Evolutionary conservation across 2,888 invertebrate genomes (phyloP).

Genomic region (Dryomyza anilis): DNA sequence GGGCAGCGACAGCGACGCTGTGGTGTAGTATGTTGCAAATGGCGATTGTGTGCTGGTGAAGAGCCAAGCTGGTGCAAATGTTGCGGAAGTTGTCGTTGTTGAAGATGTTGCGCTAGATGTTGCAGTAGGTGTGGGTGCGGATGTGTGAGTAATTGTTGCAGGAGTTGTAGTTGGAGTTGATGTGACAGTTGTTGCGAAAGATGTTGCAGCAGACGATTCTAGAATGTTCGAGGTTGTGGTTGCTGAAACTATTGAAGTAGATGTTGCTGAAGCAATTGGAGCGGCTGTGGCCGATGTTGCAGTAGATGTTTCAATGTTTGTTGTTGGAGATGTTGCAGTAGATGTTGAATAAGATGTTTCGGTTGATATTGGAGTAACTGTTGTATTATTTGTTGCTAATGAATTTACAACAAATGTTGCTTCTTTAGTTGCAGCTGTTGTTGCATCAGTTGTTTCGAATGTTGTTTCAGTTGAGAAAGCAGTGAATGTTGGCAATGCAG

Average conservation of each 20-base stretch:
- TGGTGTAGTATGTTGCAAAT: no score
- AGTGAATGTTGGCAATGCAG: not conserved
- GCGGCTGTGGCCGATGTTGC: slow-evolving; percentile 1
- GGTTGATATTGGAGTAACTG: not conserved
- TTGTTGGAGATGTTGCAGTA: not conserved
- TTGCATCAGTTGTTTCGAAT: not conserved
- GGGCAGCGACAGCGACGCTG: no score
- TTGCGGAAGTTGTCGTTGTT: not conserved
- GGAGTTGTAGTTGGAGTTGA: not conserved
- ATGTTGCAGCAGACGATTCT: not conserved
- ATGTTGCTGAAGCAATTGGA: slow-evolving; percentile 16
- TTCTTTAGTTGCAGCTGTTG: not conserved
- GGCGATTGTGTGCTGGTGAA: no score
- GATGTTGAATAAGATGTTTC: not conserved
- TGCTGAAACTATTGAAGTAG: not conserved
- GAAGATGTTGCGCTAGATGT: not conserved
- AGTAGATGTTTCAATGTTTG: not conserved
- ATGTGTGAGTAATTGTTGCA: not conserved
- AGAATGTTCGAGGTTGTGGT: not conserved
- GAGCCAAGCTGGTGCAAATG: not conserved
- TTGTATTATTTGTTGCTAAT: not conserved
- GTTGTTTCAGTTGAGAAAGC: not conserved
- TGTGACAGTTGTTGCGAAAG: not conserved
- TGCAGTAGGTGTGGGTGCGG: not conserved
- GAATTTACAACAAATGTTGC: not conserved